These are phyloP conservation scores for Gallinago solitaria DNA, from an alignment of 2,797 vertebrate species.

Conservation along the genomic window DNA sequence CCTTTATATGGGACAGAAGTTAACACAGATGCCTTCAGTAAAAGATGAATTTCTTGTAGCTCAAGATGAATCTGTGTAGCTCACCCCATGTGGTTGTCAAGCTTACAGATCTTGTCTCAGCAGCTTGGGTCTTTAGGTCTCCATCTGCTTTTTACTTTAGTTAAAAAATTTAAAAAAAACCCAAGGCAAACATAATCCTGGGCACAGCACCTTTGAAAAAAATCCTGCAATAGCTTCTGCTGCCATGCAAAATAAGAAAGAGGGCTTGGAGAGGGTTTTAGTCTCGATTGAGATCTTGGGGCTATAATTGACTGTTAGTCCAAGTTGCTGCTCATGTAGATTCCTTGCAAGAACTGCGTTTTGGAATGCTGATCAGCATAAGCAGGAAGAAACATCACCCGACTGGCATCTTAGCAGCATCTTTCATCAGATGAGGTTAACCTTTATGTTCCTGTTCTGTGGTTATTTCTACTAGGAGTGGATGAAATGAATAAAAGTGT, in stretches of 20 bases:
- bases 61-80: not conserved
- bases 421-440: not conserved
- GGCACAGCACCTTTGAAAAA: not conserved
- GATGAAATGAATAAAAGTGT: not conserved
- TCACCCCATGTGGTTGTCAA: not conserved
- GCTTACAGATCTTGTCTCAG: not conserved
- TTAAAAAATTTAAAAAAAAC: not conserved
- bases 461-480: not conserved
- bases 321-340: not conserved
- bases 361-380: not conserved
- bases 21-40: not conserved
- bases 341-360: not conserved
- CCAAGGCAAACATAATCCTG: not conserved
- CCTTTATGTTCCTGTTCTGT: not conserved
- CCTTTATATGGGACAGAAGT: not conserved
- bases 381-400: not conserved
- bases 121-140: not conserved
- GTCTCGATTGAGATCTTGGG: not conserved
- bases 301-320: not conserved
- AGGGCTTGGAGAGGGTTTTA: not conserved
- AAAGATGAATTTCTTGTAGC: not conserved
- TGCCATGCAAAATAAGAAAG: not conserved
- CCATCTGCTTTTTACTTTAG: slow-evolving; percentile 9
- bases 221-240: not conserved
- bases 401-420: not conserved